Evolutionary conservation across 2,888 invertebrate species (phyloP), one percentile per base, ranked within the genome.

Genomic region (Callinectes sapidus): DNA sequence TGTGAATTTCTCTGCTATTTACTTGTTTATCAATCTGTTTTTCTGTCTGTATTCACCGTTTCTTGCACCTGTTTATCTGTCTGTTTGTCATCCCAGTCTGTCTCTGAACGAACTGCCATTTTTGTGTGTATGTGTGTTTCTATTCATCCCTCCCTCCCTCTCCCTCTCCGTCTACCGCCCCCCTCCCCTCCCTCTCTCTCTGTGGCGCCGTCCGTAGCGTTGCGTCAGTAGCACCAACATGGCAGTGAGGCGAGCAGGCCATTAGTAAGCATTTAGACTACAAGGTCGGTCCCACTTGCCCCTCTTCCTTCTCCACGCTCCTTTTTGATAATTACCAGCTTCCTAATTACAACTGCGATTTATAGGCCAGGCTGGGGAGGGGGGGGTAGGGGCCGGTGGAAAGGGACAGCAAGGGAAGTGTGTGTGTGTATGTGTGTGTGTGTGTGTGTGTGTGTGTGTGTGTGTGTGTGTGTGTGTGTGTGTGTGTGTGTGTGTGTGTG

Each of bases 251-350:
- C 13, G 55, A 55, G 32, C 55, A 55, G 28, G 48, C 28, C 61
- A 55, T 88, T 88, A 54, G 88, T 61, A 88, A 88, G 48, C 88
- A 88, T 28, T 55, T 32, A 88, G n/a, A 35, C 42, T 32, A 88
- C 88, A 88, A 55, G 88, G 28, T 42, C 39, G 42, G 39, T 1
- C 86, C 42, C 39, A 35, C 86, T 35, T 42, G 86, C 86, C 35
- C 28, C 23, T 42, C 42, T 18, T 35, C 35, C 86, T 13, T 42
- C n/a, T 86, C 71, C 8, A 71, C 71, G 71, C 71, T 86, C 39
- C 23, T 14, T 42, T 35, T 86, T 42, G 86, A 42, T 86, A 86
- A 86, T 86, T 86, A 86, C 86, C 35, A 86, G 14, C 86, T 86
- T 86, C 86, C 42, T 86, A 86, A 86, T 86, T 86, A 86, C 86